These are phyloP conservation scores for Pandemis heparana DNA, from an alignment of 2,888 invertebrate genomes.

Conservation along the genomic window DNA sequence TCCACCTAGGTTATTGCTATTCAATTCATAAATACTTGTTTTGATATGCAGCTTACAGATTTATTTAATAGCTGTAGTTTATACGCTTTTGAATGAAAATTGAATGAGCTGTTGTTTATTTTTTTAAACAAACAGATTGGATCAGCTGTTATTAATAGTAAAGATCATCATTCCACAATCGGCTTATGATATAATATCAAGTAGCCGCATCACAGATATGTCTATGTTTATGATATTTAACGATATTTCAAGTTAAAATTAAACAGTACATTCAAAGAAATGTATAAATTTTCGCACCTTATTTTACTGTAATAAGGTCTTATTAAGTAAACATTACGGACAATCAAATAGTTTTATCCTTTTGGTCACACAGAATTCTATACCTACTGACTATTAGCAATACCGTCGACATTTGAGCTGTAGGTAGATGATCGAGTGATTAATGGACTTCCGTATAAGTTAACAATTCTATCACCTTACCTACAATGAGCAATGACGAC, in stretches of 20 bases:
- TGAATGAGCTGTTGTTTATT: background rate
- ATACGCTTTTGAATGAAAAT: background rate
- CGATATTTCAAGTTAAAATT: background rate
- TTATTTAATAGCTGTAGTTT: background rate
- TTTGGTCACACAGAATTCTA: too few species aligned
- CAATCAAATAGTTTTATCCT: too few species aligned
- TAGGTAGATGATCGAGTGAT: background rate
- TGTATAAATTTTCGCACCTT: too few species aligned
- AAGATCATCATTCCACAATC: background rate
- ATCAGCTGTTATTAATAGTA: background rate
- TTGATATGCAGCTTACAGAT: background rate
- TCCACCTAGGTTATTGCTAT: background rate
- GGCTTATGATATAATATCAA: background rate
- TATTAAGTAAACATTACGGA: too few species aligned
- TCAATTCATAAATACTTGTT: background rate
- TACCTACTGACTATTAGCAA: too few species aligned
- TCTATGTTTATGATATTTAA: background rate
- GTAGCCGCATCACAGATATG: background rate
- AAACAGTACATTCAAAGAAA: background rate
- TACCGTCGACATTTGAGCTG: background rate
- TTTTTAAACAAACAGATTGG: background rate
- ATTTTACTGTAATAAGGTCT: too few species aligned
- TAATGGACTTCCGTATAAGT: background rate
- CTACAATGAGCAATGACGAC: background rate
- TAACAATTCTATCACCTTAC: slow-evolving; percentile 1